phyloP scores from a whole-genome alignment of 92 coral and sea anemone genomes.

The Paragorgia papillata region DNA sequence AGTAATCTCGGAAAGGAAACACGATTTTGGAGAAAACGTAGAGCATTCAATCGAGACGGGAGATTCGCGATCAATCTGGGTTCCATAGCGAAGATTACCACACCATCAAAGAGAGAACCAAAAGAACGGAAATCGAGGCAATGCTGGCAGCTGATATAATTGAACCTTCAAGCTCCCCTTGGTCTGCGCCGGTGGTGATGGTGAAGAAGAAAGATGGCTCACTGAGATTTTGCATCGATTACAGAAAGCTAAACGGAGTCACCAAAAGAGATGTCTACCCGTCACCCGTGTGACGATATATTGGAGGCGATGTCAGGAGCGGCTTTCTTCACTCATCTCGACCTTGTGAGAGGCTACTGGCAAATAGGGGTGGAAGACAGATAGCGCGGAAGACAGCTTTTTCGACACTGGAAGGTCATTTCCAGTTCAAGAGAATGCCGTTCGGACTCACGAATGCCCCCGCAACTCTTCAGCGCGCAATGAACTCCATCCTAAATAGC shows the following conservation, averaged over 20 bases:
- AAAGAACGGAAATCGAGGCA: no score
- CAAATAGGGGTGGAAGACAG: constrained; percentile 5
- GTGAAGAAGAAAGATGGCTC: neutral
- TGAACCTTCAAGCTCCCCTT: neutral
- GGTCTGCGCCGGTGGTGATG: neutral
- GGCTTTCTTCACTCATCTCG: neutral
- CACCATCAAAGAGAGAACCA: no score
- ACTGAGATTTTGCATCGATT: neutral
- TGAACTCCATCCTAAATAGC: constrained; percentile 5
- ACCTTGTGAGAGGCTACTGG: constrained; percentile 33
- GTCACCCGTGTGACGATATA: no score
- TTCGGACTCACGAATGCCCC: constrained; percentile 26
- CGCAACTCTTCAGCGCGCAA: constrained; percentile 9
- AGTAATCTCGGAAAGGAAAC: no score
- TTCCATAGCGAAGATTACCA: no score
- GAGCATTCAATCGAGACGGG: no score
- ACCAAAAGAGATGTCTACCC: neutral
- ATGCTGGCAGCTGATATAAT: neutral
- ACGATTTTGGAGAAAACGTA: no score
- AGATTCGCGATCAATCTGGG: no score
- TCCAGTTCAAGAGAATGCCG: constrained; percentile 28
- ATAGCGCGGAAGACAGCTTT: constrained; percentile 24
- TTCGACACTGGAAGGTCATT: constrained; percentile 22
- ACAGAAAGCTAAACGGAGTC: neutral
- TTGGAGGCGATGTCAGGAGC: neutral